Evolutionary conservation across 1,140 invertebrate species (phyloP).

Genomic region (Cotesia chilonis): DNA sequence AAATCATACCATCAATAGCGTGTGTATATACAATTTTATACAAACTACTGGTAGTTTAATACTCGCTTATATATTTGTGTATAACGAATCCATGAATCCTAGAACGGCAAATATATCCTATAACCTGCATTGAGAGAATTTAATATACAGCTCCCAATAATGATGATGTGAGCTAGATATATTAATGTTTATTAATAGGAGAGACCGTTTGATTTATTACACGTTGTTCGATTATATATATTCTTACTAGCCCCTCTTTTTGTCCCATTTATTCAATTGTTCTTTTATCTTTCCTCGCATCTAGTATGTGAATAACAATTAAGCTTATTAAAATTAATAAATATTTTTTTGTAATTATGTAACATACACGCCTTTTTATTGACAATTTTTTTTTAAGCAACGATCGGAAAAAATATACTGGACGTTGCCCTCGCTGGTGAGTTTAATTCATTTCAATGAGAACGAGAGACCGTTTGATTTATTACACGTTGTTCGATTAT

Average conservation of each 20-base stretch:
- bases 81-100: slow-evolving; percentile 33
- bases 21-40: slow-evolving; percentile 3
- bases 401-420: too few relatives aligned
- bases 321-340: too few relatives aligned
- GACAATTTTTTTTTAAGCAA: too few relatives aligned
- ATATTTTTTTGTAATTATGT: too few relatives aligned
- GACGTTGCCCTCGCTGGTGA: too few relatives aligned
- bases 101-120: slow-evolving; percentile 27
- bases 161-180: background rate
- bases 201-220: slow-evolving; percentile 2
- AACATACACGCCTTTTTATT: too few relatives aligned
- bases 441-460: too few relatives aligned
- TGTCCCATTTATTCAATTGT: slow-evolving; percentile 22
- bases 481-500: background rate
- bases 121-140: background rate
- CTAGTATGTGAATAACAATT: too few relatives aligned
- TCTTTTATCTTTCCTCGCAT: background rate
- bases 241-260: background rate
- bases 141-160: background rate
- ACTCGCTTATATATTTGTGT: background rate
- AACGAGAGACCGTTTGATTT: background rate
- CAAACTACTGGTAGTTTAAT: background rate
- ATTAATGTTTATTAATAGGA: slow-evolving; percentile 19
- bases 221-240: background rate
- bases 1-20: slow-evolving; percentile 34